Base-by-base conservation (phyloP, 2,797 vertebrate genomes). In the Premnoplex brunnescens region DNA sequence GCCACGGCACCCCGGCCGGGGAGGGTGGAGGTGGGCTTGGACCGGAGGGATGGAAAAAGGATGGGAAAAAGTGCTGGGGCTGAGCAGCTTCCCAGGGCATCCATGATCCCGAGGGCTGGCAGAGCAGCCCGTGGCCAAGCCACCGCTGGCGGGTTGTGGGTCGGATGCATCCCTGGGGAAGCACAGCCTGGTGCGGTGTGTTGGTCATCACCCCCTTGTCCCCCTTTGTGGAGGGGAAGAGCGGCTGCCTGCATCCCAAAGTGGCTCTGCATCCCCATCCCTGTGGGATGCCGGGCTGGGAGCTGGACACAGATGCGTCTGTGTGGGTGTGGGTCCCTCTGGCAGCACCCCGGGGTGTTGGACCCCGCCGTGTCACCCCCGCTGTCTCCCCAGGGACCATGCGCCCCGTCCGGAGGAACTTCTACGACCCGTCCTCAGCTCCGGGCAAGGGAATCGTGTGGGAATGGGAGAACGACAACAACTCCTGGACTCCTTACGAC, bases 401-500 rank as follows among this genome's bases (percentile, higher is more conserved):
- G 99, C 98, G 99, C 43, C 99, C 99, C 0, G 99, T 99, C 37
- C 98, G 99, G 93, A 98, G 99, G 75, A 99, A 99, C 96, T 99
- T 99, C 98, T 99, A 99, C 2, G 99, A 99, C 91, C 99, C 99
- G 0, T 99, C 99, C 24, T 99, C 99, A 0, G 99, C 99, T 1
- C 99, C 99, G 0, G 99, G 99, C 28, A 99, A 99, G 97, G 99
- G 99, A 37, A 98, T 99, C 62, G 99, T 99, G 81, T 99, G 99
- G 99, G 99, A 99, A 79, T 99, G 99, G 99, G 99, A 99, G 97
- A 99, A 98, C 10, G 99, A 99, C 97, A 98, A 97, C 24, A 98
- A 98, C 72, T 99, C 98, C 6, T 99, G 99, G 99, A 99, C 99
- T 0, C 98, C 99, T 20, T 99, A 99, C 12, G 99, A 99, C 98